Conservation (phyloP, 2,113 vertebrate species). For the Pseudorectes ferrugineus region DNA sequence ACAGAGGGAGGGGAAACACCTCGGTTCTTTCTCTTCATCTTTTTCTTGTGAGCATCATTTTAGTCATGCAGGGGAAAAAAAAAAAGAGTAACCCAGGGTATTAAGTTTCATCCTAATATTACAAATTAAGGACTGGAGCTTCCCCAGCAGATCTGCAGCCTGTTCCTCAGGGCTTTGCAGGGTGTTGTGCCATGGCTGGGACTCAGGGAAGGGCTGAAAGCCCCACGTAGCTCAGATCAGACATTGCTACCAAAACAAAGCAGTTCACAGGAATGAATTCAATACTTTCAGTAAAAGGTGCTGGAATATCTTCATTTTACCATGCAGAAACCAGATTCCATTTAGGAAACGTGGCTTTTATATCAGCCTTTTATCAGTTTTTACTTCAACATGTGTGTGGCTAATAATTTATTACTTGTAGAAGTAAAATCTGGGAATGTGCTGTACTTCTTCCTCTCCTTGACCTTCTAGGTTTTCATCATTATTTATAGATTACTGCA, state of each 20-base stretch:
- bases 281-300: not conserved
- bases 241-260: not conserved
- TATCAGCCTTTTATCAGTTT: not conserved
- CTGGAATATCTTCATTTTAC: not conserved
- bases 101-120: not conserved
- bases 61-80: not conserved
- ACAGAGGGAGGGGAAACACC: not conserved
- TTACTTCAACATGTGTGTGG: not conserved
- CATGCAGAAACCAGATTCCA: not conserved
- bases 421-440: not conserved
- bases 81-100: too few species aligned
- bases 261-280: not conserved
- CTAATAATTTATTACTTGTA: not conserved
- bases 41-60: not conserved
- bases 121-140: not conserved
- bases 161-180: not conserved
- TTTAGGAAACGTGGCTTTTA: not conserved
- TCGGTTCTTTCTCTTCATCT: not conserved
- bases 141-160: not conserved
- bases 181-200: not conserved
- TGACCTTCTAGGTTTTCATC: not conserved
- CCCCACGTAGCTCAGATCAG: not conserved
- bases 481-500: not conserved
- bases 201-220: not conserved
- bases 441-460: not conserved